Base-by-base conservation (phyloP, 2,797 vertebrate genomes). In the Chrysocyon brachyurus region DNA sequence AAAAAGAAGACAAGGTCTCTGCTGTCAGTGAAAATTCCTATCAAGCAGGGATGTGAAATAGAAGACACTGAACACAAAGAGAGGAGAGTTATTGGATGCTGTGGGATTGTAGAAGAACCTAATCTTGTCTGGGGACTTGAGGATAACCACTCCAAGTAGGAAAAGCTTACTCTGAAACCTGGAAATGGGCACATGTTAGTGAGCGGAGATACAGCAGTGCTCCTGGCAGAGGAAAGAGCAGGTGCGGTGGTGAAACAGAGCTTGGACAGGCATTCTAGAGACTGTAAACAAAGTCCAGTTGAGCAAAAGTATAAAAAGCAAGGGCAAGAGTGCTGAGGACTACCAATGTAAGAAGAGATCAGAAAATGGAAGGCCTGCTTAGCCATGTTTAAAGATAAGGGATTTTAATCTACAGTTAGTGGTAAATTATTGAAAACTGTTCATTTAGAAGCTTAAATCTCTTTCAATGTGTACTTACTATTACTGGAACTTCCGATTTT, bases 401-500 rank as follows among this genome's bases (percentile, higher is more conserved):
- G 56, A n/a, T 56, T 92, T 96, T 81, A 95, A 77, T 16, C 56
- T 64, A 93, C 77, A 54, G 19, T 17, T 17, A 88, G 21, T 22
- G 28, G 54, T 19, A 90, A 88, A 46, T 79, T 26, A 87, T 11
- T 49, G 4, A 5, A 87, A 97, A 94, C 6, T 28, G 22, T 66
- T 86, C 22, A 63, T 56, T 93, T 75, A 79, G 70, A 97, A 49
- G 21, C n/a, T 28, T 40, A 96, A 77, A 86, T 81, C 36, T 97
- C 70, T 92, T 97, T 93, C 81, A 66, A 40, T 64, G 36, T 31
- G 9, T 66, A 88, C 3, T 93, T 57, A 56, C 40, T 52, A 87
- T 81, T 77, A 31, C 12, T 49, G 1, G 61, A 94, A 95, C 94
- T 91, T 94, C 77, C 49, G 56, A 26, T 56, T 90, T 95, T 89